Base-by-base conservation (phyloP, 2,888 invertebrate genomes). In the Sphecodes monilicornis region DNA sequence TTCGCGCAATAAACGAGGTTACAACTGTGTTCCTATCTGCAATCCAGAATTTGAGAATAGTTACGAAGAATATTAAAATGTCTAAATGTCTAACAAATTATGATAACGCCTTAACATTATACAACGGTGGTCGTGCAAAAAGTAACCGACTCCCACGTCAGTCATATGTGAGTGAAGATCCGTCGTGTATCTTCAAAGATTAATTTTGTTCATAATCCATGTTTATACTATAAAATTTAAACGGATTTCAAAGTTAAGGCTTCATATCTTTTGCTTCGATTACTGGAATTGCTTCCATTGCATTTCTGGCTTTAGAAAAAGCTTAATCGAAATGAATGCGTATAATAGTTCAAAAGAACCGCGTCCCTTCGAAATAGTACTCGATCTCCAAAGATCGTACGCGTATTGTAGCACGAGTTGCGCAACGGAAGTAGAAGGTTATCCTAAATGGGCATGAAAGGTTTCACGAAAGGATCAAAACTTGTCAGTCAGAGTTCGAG, bases 401-500 rank as follows among this genome's bases (percentile, higher is more conserved):
- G 36, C 36, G 39, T 5, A 5, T 39, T 39, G 39, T 39, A 68
- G 13, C 36, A 39, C 22, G 68, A 39, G n/a, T 22, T 11, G 22
- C 39, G 39, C 39, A 68, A 39, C 36, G 68, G 36, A 68, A 39
- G 13, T 66, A 66, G 32, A 39, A 22, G 68, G 68, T 68, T 66
- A 66, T 66, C n/a, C 36, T 39, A n/a, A 39, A 68, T 68, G 5
- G 36, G 18, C 68, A 68, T 11, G 68, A 39, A 39, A 39, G n/a
- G 68, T n/a, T 39, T n/a, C 39, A n/a, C 36, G 66, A n/a, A 68
- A 36, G 66, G 66, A 36, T 68, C 68, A 39, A 13, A 68, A 68
- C 36, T 39, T 39, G 68, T 39, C 36, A 36, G 68, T 66, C 66
- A 66, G 10, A 22, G 66, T 68, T 68, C 22, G 18, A 64, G 36